A percentile compares a stretch with the other conserved stretches of the same genome.
Conservation (phyloP, 2,113 vertebrate genomes). For the Ia io region DNA sequence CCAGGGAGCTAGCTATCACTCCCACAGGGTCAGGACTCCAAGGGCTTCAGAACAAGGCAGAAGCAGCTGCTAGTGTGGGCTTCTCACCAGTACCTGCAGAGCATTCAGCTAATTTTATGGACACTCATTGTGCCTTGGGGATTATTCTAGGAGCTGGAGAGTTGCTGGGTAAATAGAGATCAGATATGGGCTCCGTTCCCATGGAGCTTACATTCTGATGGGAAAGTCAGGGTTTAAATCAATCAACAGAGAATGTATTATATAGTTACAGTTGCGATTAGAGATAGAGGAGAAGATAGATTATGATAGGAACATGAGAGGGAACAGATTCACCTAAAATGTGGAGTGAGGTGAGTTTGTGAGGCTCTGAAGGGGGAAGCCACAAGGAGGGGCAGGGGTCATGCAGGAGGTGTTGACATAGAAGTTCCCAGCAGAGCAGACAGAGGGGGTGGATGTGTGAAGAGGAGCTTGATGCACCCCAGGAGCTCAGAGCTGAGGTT, state of each 20-base stretch:
- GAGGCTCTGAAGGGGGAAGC: not conserved
- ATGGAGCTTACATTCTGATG: not conserved
- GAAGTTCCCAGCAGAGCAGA: not conserved
- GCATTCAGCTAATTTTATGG: not conserved
- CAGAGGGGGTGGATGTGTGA: fast-evolving
- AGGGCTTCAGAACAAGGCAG: not conserved
- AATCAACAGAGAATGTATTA: not conserved
- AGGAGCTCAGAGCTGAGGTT: not conserved
- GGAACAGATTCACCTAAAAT: fast-evolving
- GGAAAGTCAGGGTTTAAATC: not conserved
- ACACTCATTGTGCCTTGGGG: fast-evolving
- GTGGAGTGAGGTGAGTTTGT: not conserved
- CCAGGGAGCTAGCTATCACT: fast-evolving
- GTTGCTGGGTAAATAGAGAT: not conserved
- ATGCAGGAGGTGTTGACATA: not conserved
- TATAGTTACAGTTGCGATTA: not conserved
- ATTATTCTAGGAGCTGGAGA: not conserved
- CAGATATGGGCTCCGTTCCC: not conserved
- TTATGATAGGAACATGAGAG: not conserved
- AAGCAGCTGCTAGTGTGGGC: fast-evolving
- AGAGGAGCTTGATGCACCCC: not conserved
- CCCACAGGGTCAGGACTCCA: fast-evolving
- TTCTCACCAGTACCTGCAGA: fast-evolving
- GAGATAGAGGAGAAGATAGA: not conserved
- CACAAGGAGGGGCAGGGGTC: not conserved